phyloP scores from a whole-genome alignment of 2,888 invertebrate genomes.

The Leptinotarsa peninsularis region DNA sequence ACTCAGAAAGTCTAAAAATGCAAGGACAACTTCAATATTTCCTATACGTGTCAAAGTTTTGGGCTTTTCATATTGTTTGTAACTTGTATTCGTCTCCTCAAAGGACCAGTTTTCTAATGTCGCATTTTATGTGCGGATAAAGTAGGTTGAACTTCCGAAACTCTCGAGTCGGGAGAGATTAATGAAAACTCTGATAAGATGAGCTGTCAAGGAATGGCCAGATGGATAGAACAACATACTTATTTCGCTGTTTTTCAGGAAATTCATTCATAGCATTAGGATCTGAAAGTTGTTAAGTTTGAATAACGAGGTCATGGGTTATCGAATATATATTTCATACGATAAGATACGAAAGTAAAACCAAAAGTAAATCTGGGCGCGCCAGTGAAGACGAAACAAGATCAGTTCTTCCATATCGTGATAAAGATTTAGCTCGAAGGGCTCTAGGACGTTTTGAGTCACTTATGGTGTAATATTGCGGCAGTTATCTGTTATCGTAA shows the following conservation, averaged over 20 bases:
- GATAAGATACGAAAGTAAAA: not conserved
- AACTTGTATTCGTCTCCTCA: not conserved
- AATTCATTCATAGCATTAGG: not conserved
- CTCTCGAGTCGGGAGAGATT: constrained; percentile 1
- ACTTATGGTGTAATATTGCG: too few relatives aligned
- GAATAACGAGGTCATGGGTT: not conserved
- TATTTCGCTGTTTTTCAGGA: not conserved
- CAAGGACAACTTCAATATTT: not conserved
- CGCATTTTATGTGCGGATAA: not conserved
- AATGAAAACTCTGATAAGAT: constrained; percentile 13
- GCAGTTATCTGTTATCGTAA: too few relatives aligned
- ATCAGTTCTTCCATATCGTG: too few relatives aligned
- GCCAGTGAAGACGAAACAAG: not conserved
- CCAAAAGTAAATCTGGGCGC: not conserved
- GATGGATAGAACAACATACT: constrained; percentile 6
- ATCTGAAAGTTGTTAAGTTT: not conserved
- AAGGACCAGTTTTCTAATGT: not conserved
- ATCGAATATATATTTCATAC: not conserved
- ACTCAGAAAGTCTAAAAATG: not conserved
- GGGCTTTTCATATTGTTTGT: constrained; percentile 9
- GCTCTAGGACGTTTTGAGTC: too few relatives aligned
- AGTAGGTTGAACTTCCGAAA: constrained; percentile 12
- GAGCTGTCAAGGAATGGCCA: not conserved
- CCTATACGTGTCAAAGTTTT: constrained; percentile 11
- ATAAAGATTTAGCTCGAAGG: too few relatives aligned